Base-by-base conservation (phyloP, 2,113 vertebrate species). In the Chrysemys picta region DNA sequence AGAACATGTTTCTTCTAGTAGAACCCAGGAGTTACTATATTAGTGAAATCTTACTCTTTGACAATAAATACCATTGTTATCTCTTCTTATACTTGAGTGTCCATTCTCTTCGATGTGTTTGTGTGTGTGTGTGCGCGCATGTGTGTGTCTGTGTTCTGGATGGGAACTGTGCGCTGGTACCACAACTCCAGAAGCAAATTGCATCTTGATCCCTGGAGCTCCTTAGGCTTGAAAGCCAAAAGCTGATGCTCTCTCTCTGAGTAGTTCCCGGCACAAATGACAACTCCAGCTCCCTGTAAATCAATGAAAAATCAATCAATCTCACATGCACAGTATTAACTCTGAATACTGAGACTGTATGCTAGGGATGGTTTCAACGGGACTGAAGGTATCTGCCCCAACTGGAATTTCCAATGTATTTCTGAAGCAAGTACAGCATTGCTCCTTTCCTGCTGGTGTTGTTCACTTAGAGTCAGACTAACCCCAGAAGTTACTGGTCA, bases 231-330 rank as follows among this genome's bases (percentile, higher is more conserved):
- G 98, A 95, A 98, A 98, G 92, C 98, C 98, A 84, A 98, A 99
- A 94, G 98, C 98, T n/a, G 99, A 99, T 80, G 99, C 99, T 97
- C 99, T 99, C 97, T 99, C 99, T 98, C 99, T 99, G 97, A 99
- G 98, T 93, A 99, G 98, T 96, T 99, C 98, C 97, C 99, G 98
- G 98, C 99, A 99, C 97, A 99, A 98, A 94, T 99, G 99, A 97
- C 99, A 99, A 97, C 99, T 99, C 99, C 99, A 99, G 97, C 99
- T 99, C 95, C 99, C 99, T 99, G 95, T 16, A 97, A 97, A 95
- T 82, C 59, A 97, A 97, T 84, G 96, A 54, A 88, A 45, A 88
- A 31, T 31, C 53, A 96, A 84, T 62, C 52, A 89, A 94, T 95
- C 85, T 95, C 96, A 95, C 31, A 96, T 87, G 82, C 72, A 87